Evolutionary conservation across 92 coral and sea anemone genomes (phyloP), one percentile per base, ranked within the genome.

Genomic region (Ricordea florida): DNA sequence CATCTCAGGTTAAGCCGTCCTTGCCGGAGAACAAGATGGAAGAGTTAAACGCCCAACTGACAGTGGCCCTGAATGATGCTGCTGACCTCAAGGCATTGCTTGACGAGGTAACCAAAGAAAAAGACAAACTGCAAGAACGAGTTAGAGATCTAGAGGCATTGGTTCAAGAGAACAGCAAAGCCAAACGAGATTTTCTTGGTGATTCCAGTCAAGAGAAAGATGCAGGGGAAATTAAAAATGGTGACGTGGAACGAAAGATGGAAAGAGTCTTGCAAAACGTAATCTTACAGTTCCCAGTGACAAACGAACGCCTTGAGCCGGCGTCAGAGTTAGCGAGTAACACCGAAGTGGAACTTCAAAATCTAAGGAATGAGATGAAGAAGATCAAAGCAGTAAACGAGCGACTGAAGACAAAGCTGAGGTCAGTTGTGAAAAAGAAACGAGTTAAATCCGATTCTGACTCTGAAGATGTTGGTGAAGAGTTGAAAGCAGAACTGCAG

Each of bases 31-130:
- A 70, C 65, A 70, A 25, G 41, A 56, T 52, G 27, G 18, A 63
- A 9, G 77, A 55, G 15, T 53, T 70, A 65, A 52, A 53, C 10
- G 13, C 53, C 24, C 52, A 70, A 21, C 10, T 70, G 8, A 55
- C 40, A 40, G 21, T 55, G 20, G 65, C 65, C 10, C 65, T 55
- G 13, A n/a, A n/a, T n/a, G n/a, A n/a, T n/a, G n/a, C n/a, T n/a
- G n/a, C n/a, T n/a, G n/a, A n/a, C n/a, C n/a, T n/a, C n/a, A n/a
- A n/a, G n/a, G n/a, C n/a, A n/a, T n/a, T n/a, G n/a, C n/a, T n/a
- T n/a, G n/a, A n/a, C n/a, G 77, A 28, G 20, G 65, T 42, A 32
- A 68, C 86, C 20, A 91, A 87, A 62, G 72, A 78, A 59, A 88
- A 84, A 62, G 88, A 85, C 50, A 93, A 88, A 34, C 70, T 70